Evolutionary conservation across 2,797 vertebrate species (phyloP).

Genomic region (Schizothorax lantsangensis): DNA sequence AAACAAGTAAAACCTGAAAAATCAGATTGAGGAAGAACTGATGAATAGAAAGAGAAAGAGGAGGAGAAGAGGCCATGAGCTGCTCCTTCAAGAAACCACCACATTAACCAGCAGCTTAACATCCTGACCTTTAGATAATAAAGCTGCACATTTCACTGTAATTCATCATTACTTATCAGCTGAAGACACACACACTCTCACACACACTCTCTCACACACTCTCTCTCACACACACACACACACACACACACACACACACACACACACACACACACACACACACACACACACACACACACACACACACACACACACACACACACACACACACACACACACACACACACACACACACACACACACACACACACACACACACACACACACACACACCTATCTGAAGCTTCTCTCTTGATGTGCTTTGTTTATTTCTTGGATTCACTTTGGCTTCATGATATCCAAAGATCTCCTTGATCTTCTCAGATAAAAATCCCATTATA

Average conservation of each 20-base stretch:
- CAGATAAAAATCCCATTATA: neutral
- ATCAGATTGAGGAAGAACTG: too few species aligned
- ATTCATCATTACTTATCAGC: constrained; percentile 26
- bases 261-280: neutral
- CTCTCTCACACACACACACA: neutral
- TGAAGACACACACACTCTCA: neutral
- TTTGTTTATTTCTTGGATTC: constrained; percentile 1
- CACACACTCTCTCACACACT: neutral
- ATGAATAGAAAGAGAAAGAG: too few species aligned
- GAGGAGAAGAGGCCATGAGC: neutral
- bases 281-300: neutral
- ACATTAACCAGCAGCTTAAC: neutral
- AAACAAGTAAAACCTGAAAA: too few species aligned
- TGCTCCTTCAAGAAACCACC: neutral
- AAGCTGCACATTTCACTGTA: neutral
- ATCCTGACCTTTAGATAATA: constrained; percentile 16
- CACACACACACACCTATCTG: neutral
- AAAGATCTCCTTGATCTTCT: neutral
- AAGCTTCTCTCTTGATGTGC: neutral
- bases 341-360: neutral
- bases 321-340: neutral
- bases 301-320: neutral
- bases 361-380: neutral
- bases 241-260: neutral
- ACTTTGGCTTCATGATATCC: neutral